A percentile compares a stretch with the other conserved stretches of the same genome.
Conservation (phyloP, 2,113 vertebrate species). For the Halcyon senegalensis region DNA sequence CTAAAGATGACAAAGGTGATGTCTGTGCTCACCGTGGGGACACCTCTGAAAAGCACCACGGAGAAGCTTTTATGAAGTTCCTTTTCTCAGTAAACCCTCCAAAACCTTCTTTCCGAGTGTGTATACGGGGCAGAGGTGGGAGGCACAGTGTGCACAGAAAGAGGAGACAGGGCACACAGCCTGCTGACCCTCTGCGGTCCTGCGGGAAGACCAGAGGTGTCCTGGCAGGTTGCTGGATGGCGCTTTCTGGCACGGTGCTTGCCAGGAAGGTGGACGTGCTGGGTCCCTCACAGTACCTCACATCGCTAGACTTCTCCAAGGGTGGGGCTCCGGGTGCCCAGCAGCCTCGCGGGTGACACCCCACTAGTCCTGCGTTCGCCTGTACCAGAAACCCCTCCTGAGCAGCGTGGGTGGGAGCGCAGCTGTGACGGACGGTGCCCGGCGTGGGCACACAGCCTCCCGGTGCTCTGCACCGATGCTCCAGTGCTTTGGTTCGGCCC, state of each 20-base stretch:
- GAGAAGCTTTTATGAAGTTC: neutral
- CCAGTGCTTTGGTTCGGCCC: neutral
- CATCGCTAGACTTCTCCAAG: neutral
- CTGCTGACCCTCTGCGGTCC: neutral
- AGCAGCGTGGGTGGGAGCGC: neutral
- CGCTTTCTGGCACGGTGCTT: accelerated
- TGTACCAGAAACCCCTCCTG: neutral
- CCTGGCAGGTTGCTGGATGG: neutral
- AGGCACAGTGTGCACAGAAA: accelerated
- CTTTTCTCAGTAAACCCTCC: neutral
- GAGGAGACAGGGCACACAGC: neutral
- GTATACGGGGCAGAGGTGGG: neutral
- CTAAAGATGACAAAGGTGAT: neutral
- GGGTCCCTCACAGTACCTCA: neutral
- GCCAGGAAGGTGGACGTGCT: accelerated
- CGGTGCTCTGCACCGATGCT: neutral
- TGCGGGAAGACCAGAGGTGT: neutral
- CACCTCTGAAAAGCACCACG: neutral
- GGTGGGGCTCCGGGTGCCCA: neutral
- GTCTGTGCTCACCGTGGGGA: neutral
- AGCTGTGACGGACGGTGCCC: accelerated
- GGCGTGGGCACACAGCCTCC: neutral
- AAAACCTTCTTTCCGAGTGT: neutral
- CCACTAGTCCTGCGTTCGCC: neutral
- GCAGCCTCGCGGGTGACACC: neutral